Evolutionary conservation across 2,113 vertebrate species (phyloP).

Genomic region (Dipodomys merriami): DNA sequence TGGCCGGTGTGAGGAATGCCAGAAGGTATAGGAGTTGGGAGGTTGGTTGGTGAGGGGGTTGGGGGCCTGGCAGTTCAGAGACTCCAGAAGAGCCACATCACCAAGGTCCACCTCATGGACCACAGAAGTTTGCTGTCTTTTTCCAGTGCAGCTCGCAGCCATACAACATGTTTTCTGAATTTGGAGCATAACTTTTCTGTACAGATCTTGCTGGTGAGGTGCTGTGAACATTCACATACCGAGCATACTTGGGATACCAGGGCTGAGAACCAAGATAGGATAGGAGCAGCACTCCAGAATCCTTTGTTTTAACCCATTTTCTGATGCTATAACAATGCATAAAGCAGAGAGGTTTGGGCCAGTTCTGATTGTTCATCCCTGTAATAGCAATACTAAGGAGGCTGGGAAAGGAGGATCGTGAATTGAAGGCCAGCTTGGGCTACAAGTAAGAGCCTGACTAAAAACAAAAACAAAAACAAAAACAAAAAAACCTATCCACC

Average conservation of each 20-base stretch:
- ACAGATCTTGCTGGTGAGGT: neutral
- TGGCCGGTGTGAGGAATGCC: conserved; percentile 41
- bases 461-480: neutral
- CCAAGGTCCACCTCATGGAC: neutral
- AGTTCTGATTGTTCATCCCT: neutral
- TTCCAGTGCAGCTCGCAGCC: neutral
- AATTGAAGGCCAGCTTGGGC: neutral
- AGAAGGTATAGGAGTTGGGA: conserved; percentile 3
- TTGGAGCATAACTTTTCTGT: neutral
- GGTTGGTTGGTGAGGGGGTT: neutral
- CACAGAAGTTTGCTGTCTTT: neutral
- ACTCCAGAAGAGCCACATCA: neutral
- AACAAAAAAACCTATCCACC: neutral
- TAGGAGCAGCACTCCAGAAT: neutral
- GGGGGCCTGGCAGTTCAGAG: neutral
- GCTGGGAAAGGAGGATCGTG: neutral
- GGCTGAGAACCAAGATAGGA: neutral
- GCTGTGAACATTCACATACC: neutral
- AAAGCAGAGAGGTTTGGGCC: neutral
- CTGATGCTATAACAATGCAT: neutral
- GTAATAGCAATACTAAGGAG: neutral
- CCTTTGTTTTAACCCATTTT: neutral
- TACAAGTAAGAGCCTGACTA: neutral
- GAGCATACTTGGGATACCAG: neutral
- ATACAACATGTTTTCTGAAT: neutral